Conservation (phyloP, 1,140 invertebrate species). For the Triops cancriformis region DNA sequence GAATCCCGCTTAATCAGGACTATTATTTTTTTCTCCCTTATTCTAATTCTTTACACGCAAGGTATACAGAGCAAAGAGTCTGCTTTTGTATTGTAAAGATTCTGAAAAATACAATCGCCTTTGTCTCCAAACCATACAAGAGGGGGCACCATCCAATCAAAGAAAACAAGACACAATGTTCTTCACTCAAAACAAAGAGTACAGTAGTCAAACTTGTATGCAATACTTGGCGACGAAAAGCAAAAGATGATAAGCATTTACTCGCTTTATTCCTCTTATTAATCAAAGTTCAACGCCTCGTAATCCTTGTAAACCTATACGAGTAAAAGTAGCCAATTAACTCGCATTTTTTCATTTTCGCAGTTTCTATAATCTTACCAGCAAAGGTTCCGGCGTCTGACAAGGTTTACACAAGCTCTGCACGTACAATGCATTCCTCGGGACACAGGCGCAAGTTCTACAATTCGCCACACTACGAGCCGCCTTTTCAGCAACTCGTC, state of each 20-base stretch:
- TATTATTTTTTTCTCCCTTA: too few species aligned
- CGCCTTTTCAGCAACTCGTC: neutral
- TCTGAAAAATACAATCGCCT: neutral
- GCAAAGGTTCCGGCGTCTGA: neutral
- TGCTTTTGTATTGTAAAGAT: neutral
- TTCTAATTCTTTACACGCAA: too few species aligned
- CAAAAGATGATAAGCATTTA: neutral
- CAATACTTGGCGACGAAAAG: neutral
- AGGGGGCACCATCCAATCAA: too few species aligned
- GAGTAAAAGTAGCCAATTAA: too few species aligned
- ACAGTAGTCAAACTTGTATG: neutral
- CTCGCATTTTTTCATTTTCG: too few species aligned
- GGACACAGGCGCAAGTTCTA: neutral
- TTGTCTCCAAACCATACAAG: too few species aligned
- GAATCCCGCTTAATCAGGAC: too few species aligned
- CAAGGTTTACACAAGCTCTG: neutral
- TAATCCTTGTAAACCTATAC: neutral
- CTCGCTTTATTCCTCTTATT: neutral
- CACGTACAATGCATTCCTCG: neutral
- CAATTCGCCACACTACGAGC: neutral
- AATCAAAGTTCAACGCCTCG: neutral
- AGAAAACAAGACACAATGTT: too few species aligned
- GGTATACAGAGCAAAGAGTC: too few species aligned
- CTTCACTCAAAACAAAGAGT: too few species aligned
- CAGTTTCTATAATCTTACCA: neutral